A percentile compares a stretch with the other conserved stretches of the same genome.
Evolutionary conservation across 2,888 invertebrate species (phyloP).

Genomic region (Callyntrura guangdongensis): DNA sequence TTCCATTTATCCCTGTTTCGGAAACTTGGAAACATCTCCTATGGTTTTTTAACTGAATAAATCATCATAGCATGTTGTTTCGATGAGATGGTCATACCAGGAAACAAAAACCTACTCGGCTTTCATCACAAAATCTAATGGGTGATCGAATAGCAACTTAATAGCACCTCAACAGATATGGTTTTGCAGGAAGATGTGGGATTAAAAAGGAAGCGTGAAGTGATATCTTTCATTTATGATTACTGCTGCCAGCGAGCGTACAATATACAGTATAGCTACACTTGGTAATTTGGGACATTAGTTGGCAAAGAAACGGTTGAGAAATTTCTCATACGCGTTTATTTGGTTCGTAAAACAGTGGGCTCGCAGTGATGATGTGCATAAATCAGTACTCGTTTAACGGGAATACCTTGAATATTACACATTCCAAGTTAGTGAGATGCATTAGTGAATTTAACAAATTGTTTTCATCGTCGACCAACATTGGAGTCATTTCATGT

Average conservation of each 20-base stretch:
- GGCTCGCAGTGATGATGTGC: slow-evolving; percentile 8
- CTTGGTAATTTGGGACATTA: not conserved
- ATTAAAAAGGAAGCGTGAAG: slow-evolving; percentile 10
- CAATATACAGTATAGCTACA: not conserved
- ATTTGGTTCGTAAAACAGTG: slow-evolving; percentile 17
- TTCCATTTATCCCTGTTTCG: too few relatives aligned
- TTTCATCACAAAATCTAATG: slow-evolving; percentile 29
- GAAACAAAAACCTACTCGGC: not conserved
- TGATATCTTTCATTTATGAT: slow-evolving; percentile 46
- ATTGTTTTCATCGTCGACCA: slow-evolving; percentile 58
- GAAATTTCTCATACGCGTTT: not conserved
- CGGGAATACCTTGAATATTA: not conserved
- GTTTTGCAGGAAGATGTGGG: not conserved
- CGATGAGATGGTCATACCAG: not conserved
- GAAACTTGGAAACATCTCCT: too few relatives aligned
- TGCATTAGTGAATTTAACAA: slow-evolving; percentile 55
- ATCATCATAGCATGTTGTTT: not conserved
- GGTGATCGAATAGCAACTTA: slow-evolving; percentile 28
- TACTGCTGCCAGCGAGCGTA: not conserved
- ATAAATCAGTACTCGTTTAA: not conserved
- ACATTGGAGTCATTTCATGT: not conserved
- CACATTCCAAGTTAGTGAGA: not conserved
- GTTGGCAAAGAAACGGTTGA: slow-evolving; percentile 40
- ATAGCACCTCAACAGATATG: not conserved
- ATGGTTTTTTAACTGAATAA: not conserved